Conservation (phyloP, 2,113 vertebrate species). For the Oryctolagus cuniculus region mOryCun1.1 NC_091443.1:42834001-42834500, state of each 20-base stretch:
- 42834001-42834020: not conserved
- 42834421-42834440: conserved; percentile 56
- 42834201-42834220: conserved; percentile 32
- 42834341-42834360: conserved; percentile 40
- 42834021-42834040: conserved; percentile 6
- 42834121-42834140: not conserved
- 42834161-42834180: not conserved
- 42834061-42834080: not conserved
- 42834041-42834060: not conserved
- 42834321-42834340: conserved; percentile 35
- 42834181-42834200: conserved; percentile 8
- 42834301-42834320: conserved; percentile 40
- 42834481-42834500: conserved; percentile 47
- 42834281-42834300: conserved; percentile 4
- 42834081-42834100: not conserved
- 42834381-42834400: conserved; percentile 33
- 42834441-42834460: not conserved
- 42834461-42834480: not conserved
- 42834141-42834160: not conserved
- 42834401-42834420: not conserved
- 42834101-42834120: not conserved
- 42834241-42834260: conserved; percentile 7
- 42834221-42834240: not conserved
- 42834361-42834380: conserved; percentile 49
- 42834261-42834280: not conserved